Evolutionary conservation across 1,140 invertebrate genomes (phyloP), one percentile per base, ranked within the genome.

Genomic region (Latrodectus geometricus): DNA sequence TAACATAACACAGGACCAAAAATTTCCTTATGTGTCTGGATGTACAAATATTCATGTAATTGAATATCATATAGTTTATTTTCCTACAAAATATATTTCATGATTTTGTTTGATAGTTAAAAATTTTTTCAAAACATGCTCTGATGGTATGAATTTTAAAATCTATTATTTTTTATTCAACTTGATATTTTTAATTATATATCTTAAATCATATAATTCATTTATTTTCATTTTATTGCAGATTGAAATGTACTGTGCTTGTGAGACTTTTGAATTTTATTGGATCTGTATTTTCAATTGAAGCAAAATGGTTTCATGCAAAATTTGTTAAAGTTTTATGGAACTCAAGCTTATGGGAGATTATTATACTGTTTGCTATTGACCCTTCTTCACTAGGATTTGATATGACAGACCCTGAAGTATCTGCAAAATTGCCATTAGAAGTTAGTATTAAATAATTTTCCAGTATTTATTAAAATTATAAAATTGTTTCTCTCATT

Each of bases 381-480:
- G 85, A 91, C 52, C 93, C 94, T 50, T 88, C 89, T 35, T 80
- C 48, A 72, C 61, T 94, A 49, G 93, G 93, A 17, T 93, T 94
- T 89, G 92, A 93, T 88, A 88, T 92, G 23, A 91, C 91, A 77
- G 93, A 93, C 90, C 88, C 92, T 48, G 91, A 93, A 88, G 89
- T 93, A 9, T 91, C 90, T 21, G 90, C 91, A 73, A 89, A 91
- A 78, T 90, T 94, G 15, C 92, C 91, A 35, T 48, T 87, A 70
- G 88, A 92, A 88, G 90, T 91, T 75, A 81, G 87, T 61, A 23
- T 52, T 11, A 12, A 15, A 15, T 15, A 56, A 14, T 49, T 7
- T 77, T 77, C 61, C 52, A 56, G 48, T 56, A 17, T 70, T 35
- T 35, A 35, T 35, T 35, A 35, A 35, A 35, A 35, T 1, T 35